phyloP scores from a whole-genome alignment of 2,113 vertebrate species.

The Vulpes vulpes region DNA sequence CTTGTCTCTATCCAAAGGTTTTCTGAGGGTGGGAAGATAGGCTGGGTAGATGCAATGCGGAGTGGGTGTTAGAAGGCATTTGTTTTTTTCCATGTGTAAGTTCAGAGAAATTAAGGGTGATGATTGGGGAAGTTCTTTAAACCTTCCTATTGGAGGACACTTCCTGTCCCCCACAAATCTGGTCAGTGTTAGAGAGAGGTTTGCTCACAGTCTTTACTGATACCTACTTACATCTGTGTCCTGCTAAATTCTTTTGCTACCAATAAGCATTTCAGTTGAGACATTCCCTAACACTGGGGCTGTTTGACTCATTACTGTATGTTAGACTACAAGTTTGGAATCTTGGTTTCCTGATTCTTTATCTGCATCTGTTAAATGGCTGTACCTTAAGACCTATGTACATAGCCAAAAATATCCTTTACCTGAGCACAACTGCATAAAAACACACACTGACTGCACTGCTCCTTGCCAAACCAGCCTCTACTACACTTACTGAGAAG shows the following conservation, averaged over 20 bases:
- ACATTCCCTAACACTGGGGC: not conserved
- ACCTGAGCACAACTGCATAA: not conserved
- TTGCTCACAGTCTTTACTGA: not conserved
- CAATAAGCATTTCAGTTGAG: not conserved
- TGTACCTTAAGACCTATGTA: not conserved
- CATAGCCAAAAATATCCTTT: not conserved
- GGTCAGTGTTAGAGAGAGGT: not conserved
- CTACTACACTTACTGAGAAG: not conserved
- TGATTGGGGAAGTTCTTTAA: not conserved
- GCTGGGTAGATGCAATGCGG: not conserved
- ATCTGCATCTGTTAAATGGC: not conserved
- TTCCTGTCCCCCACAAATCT: slow-evolving; percentile 35
- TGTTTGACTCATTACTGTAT: not conserved
- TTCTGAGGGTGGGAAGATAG: not conserved
- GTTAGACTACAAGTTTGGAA: not conserved
- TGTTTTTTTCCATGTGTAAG: not conserved
- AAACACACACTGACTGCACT: not conserved
- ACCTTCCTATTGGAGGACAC: not conserved
- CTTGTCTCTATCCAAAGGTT: slow-evolving; percentile 38
- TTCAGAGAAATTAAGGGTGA: slow-evolving; percentile 23
- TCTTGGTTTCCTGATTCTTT: not conserved
- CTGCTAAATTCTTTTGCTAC: not conserved
- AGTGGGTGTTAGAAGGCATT: not conserved
- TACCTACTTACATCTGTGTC: not conserved
- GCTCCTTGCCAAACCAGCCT: not conserved